Evolutionary conservation across 2,888 invertebrate species (phyloP), one percentile per base, ranked within the genome.

Genomic region (Sympetrum striolatum): DNA sequence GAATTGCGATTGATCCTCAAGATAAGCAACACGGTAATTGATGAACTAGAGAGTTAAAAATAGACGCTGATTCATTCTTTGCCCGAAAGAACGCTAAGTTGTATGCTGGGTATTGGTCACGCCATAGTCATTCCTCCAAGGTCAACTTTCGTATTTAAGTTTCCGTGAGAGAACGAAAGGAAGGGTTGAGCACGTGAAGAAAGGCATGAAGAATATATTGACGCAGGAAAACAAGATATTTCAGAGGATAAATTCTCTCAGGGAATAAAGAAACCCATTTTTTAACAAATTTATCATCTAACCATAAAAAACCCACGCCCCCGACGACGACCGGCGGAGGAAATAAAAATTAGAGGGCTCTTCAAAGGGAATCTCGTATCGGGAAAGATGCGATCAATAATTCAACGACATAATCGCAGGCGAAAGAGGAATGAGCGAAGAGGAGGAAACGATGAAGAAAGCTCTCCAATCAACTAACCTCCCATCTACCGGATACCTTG

Each of bases 91-190:
- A 58, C 39, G 31, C 39, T 58, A 22, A n/a, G 37, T 60, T 60
- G 37, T 58, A 44, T 44, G 53, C 35, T 35, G 31, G 53, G 48
- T 35, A 22, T 15, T 37, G 64, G 86, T 86, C 86, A 86, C 86
- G 86, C 86, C 64, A 86, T 31, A 37, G 60, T 60, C 58, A 58
- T 82, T 10, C 60, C 60, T 6, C 37, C 86, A 86, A 86, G 86
- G 86, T 86, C 86, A 37, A 18, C 37, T 39, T 37, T 39, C 37
- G 37, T 64, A 86, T 86, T 86, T 60, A 86, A 58, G 86, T 60
- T 64, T n/a, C 35, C 12, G 86, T 60, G 60, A 37, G 37, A 39
- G 60, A 12, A 44, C 14, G 64, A 64, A 60, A 22, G 86, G 10
- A n/a, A 35, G n/a, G 37, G 60, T 8, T 31, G 60, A 18, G 60